Percentiles rank a stretch among this genome's conserved stretches.
These are phyloP conservation scores for Tetraneura akinire DNA, from an alignment of 1,140 invertebrate genomes.

Conservation along the genomic window DNA sequence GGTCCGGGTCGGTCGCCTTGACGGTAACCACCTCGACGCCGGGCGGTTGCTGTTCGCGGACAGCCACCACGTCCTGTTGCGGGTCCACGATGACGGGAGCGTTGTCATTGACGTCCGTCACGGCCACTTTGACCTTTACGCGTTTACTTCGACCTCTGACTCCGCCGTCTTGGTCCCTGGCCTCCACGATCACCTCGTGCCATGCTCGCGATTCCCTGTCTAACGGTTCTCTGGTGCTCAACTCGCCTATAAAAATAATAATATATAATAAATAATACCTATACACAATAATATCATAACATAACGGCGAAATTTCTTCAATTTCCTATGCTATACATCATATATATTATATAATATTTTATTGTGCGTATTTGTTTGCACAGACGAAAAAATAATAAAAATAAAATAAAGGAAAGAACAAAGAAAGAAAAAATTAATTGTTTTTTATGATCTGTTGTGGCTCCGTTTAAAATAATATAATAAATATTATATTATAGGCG, in stretches of 20 bases:
- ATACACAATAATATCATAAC: too few species aligned
- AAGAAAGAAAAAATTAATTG: not conserved
- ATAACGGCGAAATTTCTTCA: too few species aligned
- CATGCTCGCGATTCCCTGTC: constrained; percentile 78
- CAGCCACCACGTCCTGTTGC: constrained; percentile 81
- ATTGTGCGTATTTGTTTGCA: too few species aligned
- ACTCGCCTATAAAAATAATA: constrained; percentile 75
- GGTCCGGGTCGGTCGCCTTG: constrained; percentile 82
- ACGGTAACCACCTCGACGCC: constrained; percentile 83
- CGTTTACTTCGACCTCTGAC: constrained; percentile 72
- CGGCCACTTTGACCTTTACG: constrained; percentile 72
- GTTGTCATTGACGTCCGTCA: constrained; percentile 89
- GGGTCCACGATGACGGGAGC: constrained; percentile 84
- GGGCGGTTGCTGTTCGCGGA: constrained; percentile 83
- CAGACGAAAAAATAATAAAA: too few species aligned
- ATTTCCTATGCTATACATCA: too few species aligned
- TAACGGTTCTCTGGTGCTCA: constrained; percentile 76
- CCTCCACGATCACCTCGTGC: constrained; percentile 83
- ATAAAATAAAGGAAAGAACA: too few species aligned
- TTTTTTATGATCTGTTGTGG: not conserved
- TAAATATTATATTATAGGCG: too few species aligned
- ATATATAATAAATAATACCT: not conserved
- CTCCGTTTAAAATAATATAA: too few species aligned
- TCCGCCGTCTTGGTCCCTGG: constrained; percentile 74
- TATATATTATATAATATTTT: too few species aligned